Evolutionary conservation across 23 tunicate genomes (phyloP).

Genomic region (Oikopleura albicans): DNA sequence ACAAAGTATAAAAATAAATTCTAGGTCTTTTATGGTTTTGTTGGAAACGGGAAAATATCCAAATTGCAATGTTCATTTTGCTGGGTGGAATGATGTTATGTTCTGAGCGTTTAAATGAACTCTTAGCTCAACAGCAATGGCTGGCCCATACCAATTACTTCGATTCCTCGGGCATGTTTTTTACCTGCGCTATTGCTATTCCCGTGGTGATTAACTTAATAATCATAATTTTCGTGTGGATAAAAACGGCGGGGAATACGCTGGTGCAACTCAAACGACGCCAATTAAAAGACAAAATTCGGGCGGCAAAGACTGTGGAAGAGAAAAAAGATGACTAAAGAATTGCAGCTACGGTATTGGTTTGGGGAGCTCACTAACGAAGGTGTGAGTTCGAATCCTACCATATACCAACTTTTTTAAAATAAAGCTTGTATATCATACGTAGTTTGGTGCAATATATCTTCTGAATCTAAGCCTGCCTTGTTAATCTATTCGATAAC

Average conservation of each 20-base stretch:
- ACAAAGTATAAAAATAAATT: not conserved
- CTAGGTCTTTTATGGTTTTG: not conserved
- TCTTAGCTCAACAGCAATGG: not conserved
- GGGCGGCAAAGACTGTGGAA: not conserved
- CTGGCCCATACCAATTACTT: not conserved
- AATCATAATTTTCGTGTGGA: not conserved
- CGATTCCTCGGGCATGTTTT: slow-evolving; percentile 16
- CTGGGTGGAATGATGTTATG: not conserved
- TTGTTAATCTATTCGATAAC: too few species aligned
- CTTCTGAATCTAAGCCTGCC: too few species aligned
- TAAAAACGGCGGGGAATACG: not conserved
- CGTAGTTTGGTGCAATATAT: too few species aligned
- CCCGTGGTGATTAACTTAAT: not conserved
- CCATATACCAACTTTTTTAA: too few species aligned
- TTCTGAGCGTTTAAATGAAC: not conserved
- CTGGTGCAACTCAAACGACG: not conserved
- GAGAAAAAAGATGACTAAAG: not conserved
- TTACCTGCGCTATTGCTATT: not conserved
- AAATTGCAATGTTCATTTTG: not conserved
- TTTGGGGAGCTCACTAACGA: too few species aligned
- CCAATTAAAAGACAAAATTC: not conserved
- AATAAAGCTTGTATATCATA: too few species aligned
- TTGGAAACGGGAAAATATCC: not conserved
- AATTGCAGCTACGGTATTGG: too few species aligned
- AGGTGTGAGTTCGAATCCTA: too few species aligned